These are phyloP conservation scores for Epinotia nisella DNA, from an alignment of 2,888 invertebrate genomes.

Conservation along the genomic window DNA sequence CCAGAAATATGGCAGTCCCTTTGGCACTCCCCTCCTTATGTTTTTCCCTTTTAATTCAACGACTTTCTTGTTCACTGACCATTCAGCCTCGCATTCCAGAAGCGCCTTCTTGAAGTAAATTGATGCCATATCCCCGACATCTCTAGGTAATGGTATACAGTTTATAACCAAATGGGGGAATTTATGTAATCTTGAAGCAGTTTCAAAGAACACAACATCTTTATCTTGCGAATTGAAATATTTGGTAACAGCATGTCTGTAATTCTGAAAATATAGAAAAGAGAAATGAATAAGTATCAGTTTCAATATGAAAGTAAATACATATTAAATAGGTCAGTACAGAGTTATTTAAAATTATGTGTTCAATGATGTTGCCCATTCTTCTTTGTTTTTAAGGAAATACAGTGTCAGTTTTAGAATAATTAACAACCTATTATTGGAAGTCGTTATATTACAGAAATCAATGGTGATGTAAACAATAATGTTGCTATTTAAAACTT, in stretches of 20 bases:
- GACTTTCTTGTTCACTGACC: conserved; percentile 96
- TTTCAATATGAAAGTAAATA: neutral
- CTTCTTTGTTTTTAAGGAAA: too few relatives aligned
- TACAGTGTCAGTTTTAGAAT: too few relatives aligned
- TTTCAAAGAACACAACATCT: conserved; percentile 96
- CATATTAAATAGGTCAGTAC: neutral
- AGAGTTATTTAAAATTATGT: too few relatives aligned
- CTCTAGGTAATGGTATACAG: conserved; percentile 93
- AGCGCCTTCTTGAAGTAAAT: conserved; percentile 99
- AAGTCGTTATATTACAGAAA: too few relatives aligned
- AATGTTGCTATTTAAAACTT: too few relatives aligned
- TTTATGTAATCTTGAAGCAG: conserved; percentile 88
- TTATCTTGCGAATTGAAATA: conserved; percentile 90
- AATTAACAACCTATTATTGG: too few relatives aligned
- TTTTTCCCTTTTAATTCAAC: conserved; percentile 86
- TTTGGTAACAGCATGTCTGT: conserved; percentile 90
- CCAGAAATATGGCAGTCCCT: conserved; percentile 97
- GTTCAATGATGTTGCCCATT: too few relatives aligned
- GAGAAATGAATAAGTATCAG: neutral
- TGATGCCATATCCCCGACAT: conserved; percentile 94
- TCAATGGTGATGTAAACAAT: too few relatives aligned
- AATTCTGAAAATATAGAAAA: conserved; percentile 81
- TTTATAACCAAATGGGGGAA: conserved; percentile 94
- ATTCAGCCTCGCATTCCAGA: conserved; percentile 96
- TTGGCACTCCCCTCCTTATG: conserved; percentile 93